Percentiles rank a stretch among this genome's conserved stretches.
Conservation (phyloP, 37 sponge, comb jelly and placozoan species). For the Geodia barretti region DNA sequence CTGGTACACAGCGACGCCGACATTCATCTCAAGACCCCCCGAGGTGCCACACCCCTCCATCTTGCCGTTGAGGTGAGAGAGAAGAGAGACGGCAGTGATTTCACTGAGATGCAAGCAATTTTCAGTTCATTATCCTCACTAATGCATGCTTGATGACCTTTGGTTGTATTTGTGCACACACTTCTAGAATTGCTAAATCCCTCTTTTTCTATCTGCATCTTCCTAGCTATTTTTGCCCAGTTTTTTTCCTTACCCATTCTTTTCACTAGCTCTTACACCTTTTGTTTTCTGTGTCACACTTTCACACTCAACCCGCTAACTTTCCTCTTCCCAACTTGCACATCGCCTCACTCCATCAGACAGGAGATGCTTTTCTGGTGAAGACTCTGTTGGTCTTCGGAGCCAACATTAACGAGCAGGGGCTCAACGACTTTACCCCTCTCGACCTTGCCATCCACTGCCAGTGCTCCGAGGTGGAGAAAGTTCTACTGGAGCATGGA, state of each 20-base stretch:
- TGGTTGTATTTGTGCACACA: no score
- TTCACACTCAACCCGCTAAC: background rate
- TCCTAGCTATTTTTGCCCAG: no score
- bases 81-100: no score
- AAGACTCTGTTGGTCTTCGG: conserved; percentile 29
- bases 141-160: no score
- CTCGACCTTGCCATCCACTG: conserved; percentile 35
- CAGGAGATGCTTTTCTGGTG: conserved; percentile 10
- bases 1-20: conserved; percentile 35
- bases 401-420: conserved; percentile 26
- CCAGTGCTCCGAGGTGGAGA: conserved; percentile 7
- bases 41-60: conserved; percentile 34
- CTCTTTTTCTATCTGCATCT: no score
- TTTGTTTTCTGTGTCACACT: no score
- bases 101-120: no score
- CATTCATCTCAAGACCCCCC: conserved; percentile 12
- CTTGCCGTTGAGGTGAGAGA: conserved; percentile 37
- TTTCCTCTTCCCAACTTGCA: background rate
- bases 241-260: no score
- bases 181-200: no score
- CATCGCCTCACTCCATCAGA: background rate
- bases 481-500: conserved; percentile 9
- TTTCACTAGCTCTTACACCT: no score
- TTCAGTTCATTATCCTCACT: no score
- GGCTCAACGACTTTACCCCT: conserved; percentile 31